These are phyloP conservation scores for Salminus brasiliensis DNA, from an alignment of 2,113 vertebrate species.

Conservation along the genomic window DNA sequence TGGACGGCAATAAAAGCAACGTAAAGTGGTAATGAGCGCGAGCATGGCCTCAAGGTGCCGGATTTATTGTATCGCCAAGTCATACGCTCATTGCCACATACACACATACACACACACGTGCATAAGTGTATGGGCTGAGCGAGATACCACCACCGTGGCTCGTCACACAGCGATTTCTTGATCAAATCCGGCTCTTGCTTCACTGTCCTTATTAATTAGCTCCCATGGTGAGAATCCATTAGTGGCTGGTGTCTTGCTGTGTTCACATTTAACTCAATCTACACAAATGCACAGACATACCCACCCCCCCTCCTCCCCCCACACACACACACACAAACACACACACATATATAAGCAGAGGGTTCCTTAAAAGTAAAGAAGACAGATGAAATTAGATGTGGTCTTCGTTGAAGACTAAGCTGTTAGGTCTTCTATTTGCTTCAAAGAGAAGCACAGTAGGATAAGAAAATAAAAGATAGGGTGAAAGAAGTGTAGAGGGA, in stretches of 20 bases:
- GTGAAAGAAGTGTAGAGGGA: background rate
- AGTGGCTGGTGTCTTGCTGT: conserved; percentile 43
- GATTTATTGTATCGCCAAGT: conserved; percentile 32
- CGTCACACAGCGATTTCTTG: conserved; percentile 35
- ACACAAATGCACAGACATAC: conserved; percentile 36
- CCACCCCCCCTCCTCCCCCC: too few species aligned
- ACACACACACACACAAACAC: conserved; percentile 21
- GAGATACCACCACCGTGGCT: background rate
- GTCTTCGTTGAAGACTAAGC: background rate
- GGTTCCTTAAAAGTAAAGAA: conserved; percentile 3
- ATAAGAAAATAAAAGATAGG: background rate
- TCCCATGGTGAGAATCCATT: conserved; percentile 54
- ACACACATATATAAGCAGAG: background rate
- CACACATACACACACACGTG: background rate
- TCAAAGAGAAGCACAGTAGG: background rate
- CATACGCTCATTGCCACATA: background rate
- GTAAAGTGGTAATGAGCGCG: conserved; percentile 44
- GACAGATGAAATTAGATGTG: conserved; percentile 11
- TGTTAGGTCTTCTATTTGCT: background rate
- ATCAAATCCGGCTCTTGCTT: conserved; percentile 49
- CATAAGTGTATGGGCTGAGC: background rate
- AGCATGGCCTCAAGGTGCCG: conserved; percentile 36
- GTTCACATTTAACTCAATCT: conserved; percentile 52
- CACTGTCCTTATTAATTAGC: conserved; percentile 54
- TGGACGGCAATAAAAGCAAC: conserved; percentile 25